A percentile compares a stretch with the other conserved stretches of the same genome.
Evolutionary conservation across 2,113 vertebrate species (phyloP).

Genomic region (Hippopotamus amphibius): DNA sequence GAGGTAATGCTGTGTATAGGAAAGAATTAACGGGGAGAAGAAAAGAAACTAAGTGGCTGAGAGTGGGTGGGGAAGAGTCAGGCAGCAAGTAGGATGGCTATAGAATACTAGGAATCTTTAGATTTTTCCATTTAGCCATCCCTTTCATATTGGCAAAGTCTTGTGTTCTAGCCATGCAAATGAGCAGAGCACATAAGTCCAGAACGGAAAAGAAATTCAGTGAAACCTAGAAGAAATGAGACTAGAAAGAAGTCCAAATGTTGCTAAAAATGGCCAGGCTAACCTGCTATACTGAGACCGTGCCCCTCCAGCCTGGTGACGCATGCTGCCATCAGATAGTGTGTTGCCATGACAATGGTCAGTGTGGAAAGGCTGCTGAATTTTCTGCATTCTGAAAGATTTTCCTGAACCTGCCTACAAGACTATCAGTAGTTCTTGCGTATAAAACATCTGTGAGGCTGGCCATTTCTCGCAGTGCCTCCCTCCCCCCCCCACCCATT

Average conservation of each 20-base stretch:
- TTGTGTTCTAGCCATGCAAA: constrained; percentile 61
- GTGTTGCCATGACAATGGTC: constrained; percentile 82
- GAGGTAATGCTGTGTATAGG: neutral
- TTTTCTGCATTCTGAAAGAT: constrained; percentile 79
- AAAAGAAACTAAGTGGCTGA: constrained; percentile 46
- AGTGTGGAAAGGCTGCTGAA: constrained; percentile 77
- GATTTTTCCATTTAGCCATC: constrained; percentile 59
- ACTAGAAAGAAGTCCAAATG: constrained; percentile 66
- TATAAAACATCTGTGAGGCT: constrained; percentile 44
- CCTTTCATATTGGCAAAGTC: constrained; percentile 1
- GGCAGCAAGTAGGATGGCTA: constrained; percentile 17
- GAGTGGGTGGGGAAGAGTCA: constrained; percentile 27
- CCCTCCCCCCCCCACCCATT: neutral
- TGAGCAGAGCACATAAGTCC: constrained; percentile 51
- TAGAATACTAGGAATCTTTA: constrained; percentile 40
- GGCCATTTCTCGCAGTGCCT: neutral
- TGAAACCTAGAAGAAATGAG: constrained; percentile 63
- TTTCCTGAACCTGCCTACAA: constrained; percentile 69
- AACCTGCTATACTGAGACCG: constrained; percentile 69
- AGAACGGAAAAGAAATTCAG: constrained; percentile 57
- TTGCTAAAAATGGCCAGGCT: constrained; percentile 74
- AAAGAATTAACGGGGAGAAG: constrained; percentile 57
- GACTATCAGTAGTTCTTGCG: constrained; percentile 64
- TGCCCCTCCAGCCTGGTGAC: constrained; percentile 76
- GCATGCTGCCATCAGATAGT: constrained; percentile 77